Evolutionary conservation across 2,113 vertebrate species (phyloP).

Genomic region (Paradoxurus hermaphroditus): DNA sequence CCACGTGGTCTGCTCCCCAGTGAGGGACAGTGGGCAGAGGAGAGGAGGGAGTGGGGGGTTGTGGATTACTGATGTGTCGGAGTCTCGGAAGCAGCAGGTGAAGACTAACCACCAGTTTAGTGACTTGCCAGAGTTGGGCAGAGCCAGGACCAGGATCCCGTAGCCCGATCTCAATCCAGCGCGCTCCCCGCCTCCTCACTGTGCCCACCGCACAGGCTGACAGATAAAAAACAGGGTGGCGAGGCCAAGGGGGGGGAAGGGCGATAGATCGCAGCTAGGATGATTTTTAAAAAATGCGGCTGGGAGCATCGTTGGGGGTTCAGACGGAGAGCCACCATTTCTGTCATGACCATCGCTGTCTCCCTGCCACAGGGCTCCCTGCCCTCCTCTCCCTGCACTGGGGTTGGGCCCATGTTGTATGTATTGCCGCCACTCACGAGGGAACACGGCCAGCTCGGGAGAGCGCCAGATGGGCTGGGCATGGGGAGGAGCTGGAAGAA

Average conservation of each 20-base stretch:
- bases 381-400: not conserved
- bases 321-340: too few species aligned
- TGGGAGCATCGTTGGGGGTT: rapidly evolving
- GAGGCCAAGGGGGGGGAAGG: not conserved
- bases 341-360: not conserved
- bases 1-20: too few species aligned
- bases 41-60: not conserved
- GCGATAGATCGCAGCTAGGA: too few species aligned
- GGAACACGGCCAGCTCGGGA: rapidly evolving
- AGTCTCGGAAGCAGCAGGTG: not conserved
- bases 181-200: not conserved
- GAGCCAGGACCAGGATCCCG: not conserved
- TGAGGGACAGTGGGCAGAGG: too few species aligned
- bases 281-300: not conserved
- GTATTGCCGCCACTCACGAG: too few species aligned
- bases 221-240: not conserved
- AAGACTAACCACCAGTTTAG: not conserved
- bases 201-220: not conserved
- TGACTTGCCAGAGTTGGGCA: not conserved
- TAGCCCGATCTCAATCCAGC: not conserved
- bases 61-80: not conserved
- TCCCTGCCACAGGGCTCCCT: rapidly evolving
- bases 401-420: rapidly evolving
- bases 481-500: not conserved
- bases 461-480: too few species aligned